phyloP scores from a whole-genome alignment of 2,113 vertebrate species.

The Heliornis fulica region DNA sequence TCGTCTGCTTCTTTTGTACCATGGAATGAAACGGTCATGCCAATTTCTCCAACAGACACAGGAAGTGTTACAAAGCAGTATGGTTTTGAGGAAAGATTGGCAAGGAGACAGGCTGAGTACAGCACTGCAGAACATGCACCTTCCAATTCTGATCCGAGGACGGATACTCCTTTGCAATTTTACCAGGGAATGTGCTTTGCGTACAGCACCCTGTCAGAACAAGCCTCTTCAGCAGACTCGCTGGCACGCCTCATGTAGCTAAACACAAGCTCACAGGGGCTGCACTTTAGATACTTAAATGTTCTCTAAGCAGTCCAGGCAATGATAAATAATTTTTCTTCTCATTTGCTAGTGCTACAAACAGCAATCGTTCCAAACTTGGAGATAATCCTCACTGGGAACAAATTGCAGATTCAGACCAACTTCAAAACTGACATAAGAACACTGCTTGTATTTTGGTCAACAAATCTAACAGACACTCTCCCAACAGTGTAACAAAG shows the following conservation, averaged over 20 bases:
- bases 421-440: neutral
- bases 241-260: neutral
- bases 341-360: neutral
- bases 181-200: neutral
- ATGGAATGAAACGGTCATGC: neutral
- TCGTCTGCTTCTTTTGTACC: neutral
- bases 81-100: neutral
- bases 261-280: neutral
- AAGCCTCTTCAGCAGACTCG: neutral
- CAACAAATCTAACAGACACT: neutral
- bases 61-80: neutral
- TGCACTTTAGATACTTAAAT: neutral
- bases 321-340: neutral
- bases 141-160: neutral
- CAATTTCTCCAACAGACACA: neutral
- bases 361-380: neutral
- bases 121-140: neutral
- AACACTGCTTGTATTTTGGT: neutral
- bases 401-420: neutral
- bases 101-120: neutral
- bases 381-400: neutral
- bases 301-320: neutral
- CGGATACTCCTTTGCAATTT: neutral
- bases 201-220: neutral
- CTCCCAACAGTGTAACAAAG: neutral